Base-by-base conservation (phyloP, 2,888 invertebrate species). In the Drosophila putrida region DNA sequence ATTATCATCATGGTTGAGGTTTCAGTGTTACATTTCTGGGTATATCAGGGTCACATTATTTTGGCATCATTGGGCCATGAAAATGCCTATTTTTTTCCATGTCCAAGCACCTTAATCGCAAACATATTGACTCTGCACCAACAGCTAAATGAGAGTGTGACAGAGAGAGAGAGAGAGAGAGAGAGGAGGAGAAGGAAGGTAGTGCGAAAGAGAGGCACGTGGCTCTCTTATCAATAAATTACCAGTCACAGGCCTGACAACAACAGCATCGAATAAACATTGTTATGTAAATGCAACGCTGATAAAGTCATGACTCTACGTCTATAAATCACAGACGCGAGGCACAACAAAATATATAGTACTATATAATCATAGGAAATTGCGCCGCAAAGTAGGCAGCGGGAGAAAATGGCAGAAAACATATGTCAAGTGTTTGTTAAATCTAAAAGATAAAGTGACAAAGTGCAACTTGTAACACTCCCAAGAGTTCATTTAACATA, bases 161-260 rank as follows among this genome's bases (percentile, higher is more conserved):
- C 3, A 2, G 49, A 25, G 4, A 47, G 47, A 38, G 38, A 5
- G 33, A 8, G 25, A 27, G 13, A 47, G 6, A 36, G 20, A 36
- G 35, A 39, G 31, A 25, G 6, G 41, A 25, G 20, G 20, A 2
- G 20, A 3, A 28, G 35, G 2, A 36, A 15, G 35, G 39, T n/a
- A 28, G 54, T 35, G 46, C 33, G 50, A 15, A 38, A 41, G 27
- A 13, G 27, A 33, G 51, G 64, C 70, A 71, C 69, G 73, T 65
- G 73, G 60, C 75, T 51, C 64, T 53, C 80, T 85, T 85, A 85
- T 84, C 85, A 87, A 87, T 87, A 80, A 85, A 85, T 84, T 86
- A 73, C 78, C 71, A 80, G 60, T 31, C 68, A 41, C 59, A 71
- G 65, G 31, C 57, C 59, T 53, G 41, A 58, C 20, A 51, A 28